These are phyloP conservation scores for Cuculus canorus DNA, from an alignment of 2,797 vertebrate species.

Conservation along the genomic window DNA sequence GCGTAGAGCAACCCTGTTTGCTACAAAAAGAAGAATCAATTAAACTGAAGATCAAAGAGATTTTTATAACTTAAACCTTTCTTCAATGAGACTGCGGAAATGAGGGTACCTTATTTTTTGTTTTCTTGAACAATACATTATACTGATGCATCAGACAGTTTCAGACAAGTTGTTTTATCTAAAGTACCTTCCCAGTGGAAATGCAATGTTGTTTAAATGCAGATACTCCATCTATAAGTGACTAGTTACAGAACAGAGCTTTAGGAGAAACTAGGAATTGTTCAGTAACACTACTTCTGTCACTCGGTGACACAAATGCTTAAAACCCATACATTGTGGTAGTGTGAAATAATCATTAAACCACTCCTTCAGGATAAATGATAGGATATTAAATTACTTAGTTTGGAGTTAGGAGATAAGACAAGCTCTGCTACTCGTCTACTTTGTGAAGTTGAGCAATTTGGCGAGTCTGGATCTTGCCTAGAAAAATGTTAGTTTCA, in stretches of 20 bases:
- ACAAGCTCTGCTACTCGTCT: background rate
- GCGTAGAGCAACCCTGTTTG: background rate
- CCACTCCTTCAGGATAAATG: background rate
- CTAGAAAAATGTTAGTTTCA: background rate
- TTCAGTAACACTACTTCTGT: background rate
- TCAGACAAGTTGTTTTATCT: background rate
- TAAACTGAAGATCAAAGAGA: background rate
- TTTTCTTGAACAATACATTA: background rate
- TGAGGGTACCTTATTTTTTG: background rate
- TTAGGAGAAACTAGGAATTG: background rate
- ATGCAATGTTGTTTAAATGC: background rate
- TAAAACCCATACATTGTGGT: background rate
- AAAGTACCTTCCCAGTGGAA: background rate
- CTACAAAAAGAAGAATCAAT: background rate
- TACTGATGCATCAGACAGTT: background rate
- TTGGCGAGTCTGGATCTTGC: background rate
- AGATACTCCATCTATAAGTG: background rate
- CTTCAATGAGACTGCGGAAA: background rate
- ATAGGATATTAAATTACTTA: background rate
- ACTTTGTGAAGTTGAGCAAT: background rate
- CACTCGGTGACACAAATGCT: background rate
- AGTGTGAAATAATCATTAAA: background rate
- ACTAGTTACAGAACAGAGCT: background rate
- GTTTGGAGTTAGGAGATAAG: background rate
- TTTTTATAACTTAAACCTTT: background rate